Evolutionary conservation across 2,888 invertebrate species (phyloP).

Genomic region (Aproaerema taeniolella): DNA sequence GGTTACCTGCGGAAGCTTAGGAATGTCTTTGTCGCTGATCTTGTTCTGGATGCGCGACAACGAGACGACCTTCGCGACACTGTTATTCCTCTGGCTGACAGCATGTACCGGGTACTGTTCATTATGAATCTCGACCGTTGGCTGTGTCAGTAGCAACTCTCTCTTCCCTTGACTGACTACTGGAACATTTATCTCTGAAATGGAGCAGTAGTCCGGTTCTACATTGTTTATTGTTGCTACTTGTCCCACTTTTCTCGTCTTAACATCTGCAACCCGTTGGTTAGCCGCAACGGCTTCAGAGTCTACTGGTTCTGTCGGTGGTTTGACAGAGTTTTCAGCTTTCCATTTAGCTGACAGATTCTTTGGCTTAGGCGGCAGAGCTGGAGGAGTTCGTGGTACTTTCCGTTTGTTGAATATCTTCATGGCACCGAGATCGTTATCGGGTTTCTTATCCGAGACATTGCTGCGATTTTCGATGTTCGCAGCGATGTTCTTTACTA

Average conservation of each 20-base stretch:
- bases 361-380: slow-evolving; percentile 87
- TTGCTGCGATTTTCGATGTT: slow-evolving; percentile 64
- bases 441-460: slow-evolving; percentile 72
- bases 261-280: slow-evolving; percentile 78
- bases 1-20: slow-evolving; percentile 85
- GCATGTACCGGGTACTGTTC: slow-evolving; percentile 66
- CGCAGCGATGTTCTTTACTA: slow-evolving; percentile 71
- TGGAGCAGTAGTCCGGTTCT: slow-evolving; percentile 87
- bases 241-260: slow-evolving; percentile 71
- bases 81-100: slow-evolving; percentile 53
- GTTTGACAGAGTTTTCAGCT: slow-evolving; percentile 67
- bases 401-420: slow-evolving; percentile 73
- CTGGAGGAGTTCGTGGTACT: slow-evolving; percentile 82
- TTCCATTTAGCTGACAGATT: slow-evolving; percentile 83
- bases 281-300: slow-evolving; percentile 77
- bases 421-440: slow-evolving; percentile 57
- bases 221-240: slow-evolving; percentile 64
- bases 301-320: slow-evolving; percentile 64
- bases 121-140: slow-evolving; percentile 71
- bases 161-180: slow-evolving; percentile 77
- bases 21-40: slow-evolving; percentile 79
- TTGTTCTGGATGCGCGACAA: slow-evolving; percentile 64
- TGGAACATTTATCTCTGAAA: slow-evolving; percentile 84
- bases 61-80: slow-evolving; percentile 65
- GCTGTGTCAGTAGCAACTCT: slow-evolving; percentile 73